Percentiles rank a stretch among this genome's conserved stretches.
Evolutionary conservation across 2,797 vertebrate species (phyloP).

Genomic region (Gymnopithys bicolor): DNA sequence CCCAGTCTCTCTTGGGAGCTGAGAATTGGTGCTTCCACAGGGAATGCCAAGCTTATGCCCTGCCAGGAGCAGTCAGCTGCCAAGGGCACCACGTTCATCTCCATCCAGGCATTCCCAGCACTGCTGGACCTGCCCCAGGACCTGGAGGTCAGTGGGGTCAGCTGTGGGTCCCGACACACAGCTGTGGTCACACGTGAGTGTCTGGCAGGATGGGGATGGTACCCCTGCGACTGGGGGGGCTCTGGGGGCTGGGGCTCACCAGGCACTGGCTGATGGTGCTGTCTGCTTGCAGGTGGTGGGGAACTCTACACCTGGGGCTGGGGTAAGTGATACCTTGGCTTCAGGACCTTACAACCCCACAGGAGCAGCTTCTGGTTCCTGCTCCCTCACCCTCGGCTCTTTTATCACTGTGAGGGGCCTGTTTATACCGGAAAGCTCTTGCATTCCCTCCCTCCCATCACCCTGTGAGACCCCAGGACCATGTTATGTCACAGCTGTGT

Average conservation of each 20-base stretch:
- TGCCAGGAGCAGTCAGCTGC: not conserved
- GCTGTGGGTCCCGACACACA: constrained; percentile 94
- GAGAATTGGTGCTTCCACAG: not conserved
- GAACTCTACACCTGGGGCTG: constrained; percentile 97
- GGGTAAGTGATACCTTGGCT: constrained; percentile 82
- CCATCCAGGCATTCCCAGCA: constrained; percentile 92
- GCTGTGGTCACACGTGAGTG: constrained; percentile 87
- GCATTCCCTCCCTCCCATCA: accelerated
- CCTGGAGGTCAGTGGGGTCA: constrained; percentile 78
- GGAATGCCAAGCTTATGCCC: accelerated
- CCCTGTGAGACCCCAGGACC: not conserved
- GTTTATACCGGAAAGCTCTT: accelerated
- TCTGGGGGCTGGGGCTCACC: accelerated
- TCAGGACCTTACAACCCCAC: accelerated
- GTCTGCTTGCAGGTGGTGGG: constrained; percentile 79
- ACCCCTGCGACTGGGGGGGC: accelerated
- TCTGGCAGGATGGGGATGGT: accelerated
- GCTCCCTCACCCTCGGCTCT: not conserved
- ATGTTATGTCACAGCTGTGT: accelerated
- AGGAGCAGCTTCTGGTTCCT: not conserved
- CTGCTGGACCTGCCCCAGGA: constrained; percentile 85
- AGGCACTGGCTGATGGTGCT: not conserved
- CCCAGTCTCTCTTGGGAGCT: accelerated
- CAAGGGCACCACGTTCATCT: constrained; percentile 80
- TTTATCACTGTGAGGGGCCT: accelerated